These are phyloP conservation scores for Cavia aperea DNA, from an alignment of 2,113 vertebrate species.

Conservation along the genomic window DNA sequence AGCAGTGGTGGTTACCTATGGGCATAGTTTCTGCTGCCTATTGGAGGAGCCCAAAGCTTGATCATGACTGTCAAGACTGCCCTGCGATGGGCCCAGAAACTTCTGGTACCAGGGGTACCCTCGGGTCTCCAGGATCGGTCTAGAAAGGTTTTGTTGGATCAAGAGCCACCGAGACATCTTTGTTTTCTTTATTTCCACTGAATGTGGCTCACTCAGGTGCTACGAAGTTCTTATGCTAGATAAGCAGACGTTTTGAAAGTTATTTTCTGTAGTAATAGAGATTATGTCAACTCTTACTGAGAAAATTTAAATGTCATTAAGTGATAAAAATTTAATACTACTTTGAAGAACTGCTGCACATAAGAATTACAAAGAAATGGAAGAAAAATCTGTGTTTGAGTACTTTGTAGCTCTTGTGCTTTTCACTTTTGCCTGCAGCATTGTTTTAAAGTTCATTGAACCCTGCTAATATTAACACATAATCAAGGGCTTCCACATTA, in stretches of 20 bases:
- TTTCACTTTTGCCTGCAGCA: rapidly evolving
- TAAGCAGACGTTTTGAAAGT: background rate
- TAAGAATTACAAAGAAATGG: background rate
- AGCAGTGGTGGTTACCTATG: constrained; percentile 33
- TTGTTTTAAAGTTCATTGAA: background rate
- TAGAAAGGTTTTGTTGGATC: too few relatives aligned
- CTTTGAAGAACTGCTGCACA: background rate
- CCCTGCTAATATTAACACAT: background rate
- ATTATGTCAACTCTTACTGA: background rate
- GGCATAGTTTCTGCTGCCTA: constrained; percentile 1
- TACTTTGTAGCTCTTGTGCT: background rate
- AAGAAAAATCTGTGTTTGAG: background rate
- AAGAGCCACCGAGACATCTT: background rate
- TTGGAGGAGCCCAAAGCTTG: background rate
- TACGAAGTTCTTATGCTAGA: background rate
- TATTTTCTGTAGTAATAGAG: background rate
- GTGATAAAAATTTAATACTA: background rate
- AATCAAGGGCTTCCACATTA: background rate
- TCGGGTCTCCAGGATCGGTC: background rate
- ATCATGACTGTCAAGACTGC: background rate
- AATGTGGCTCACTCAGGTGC: background rate
- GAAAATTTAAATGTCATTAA: background rate
- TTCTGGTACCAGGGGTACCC: background rate
- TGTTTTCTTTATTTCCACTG: background rate
- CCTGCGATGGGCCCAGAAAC: background rate